Evolutionary conservation across 2,888 invertebrate species (phyloP).

Genomic region (Scotopteryx bipunctaria): DNA sequence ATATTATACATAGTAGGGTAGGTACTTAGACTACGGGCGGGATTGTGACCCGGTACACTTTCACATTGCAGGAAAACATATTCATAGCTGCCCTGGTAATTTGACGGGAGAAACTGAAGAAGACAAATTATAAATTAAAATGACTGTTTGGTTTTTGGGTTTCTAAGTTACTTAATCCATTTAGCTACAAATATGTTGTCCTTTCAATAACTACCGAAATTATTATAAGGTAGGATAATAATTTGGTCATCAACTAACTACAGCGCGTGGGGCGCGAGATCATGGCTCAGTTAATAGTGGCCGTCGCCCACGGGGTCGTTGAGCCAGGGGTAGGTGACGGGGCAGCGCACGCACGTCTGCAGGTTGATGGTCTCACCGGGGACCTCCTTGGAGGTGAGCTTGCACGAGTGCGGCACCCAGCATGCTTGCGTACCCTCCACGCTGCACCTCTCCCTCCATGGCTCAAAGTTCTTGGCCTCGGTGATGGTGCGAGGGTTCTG

Average conservation of each 20-base stretch:
- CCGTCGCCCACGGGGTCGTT: conserved; percentile 95
- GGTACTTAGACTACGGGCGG: conserved; percentile 82
- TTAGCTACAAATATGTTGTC: conserved; percentile 65
- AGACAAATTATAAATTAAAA: conserved; percentile 25
- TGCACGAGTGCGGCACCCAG: conserved; percentile 95
- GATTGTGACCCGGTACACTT: conserved; percentile 82
- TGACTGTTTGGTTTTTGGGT: conserved; percentile 28
- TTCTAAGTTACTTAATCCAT: conserved; percentile 18
- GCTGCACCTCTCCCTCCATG: conserved; percentile 96
- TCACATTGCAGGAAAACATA: conserved; percentile 72
- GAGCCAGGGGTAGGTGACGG: conserved; percentile 97
- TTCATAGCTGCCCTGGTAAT: conserved; percentile 50
- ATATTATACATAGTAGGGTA: conserved; percentile 81
- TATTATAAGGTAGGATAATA: conserved; percentile 46
- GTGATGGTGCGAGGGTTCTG: conserved; percentile 93
- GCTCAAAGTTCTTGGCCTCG: conserved; percentile 95
- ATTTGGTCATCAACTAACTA: conserved; percentile 64
- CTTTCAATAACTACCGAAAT: conserved; percentile 66
- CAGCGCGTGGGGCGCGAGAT: conserved; percentile 75
- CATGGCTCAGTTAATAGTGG: conserved; percentile 87
- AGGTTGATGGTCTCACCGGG: conserved; percentile 97
- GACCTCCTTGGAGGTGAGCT: conserved; percentile 95
- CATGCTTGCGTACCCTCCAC: conserved; percentile 93
- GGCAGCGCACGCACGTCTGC: conserved; percentile 96
- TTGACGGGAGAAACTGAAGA: neutral